These are phyloP conservation scores for Dryobotodes eremita DNA, from an alignment of 2,888 invertebrate genomes.

Conservation along the genomic window DNA sequence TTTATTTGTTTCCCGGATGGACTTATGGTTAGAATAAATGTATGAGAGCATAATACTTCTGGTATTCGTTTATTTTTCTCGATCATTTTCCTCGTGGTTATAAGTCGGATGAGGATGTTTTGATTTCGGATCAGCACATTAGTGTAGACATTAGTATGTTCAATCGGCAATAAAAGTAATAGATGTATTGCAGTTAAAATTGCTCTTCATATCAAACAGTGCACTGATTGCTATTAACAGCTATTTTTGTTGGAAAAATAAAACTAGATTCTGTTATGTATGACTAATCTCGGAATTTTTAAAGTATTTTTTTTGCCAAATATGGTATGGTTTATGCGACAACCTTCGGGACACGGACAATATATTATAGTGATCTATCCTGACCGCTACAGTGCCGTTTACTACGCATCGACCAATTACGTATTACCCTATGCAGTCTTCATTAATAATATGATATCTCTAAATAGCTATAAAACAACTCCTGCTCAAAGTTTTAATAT, in stretches of 20 bases:
- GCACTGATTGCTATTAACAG: not conserved
- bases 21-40: constrained; percentile 59
- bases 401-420: not conserved
- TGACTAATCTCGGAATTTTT: not conserved
- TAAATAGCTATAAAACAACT: not conserved
- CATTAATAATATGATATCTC: not conserved
- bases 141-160: not conserved
- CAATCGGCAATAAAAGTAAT: not conserved
- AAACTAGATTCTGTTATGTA: not conserved
- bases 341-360: not conserved
- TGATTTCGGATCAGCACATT: constrained; percentile 6
- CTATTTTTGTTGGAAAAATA: not conserved
- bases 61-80: constrained; percentile 53
- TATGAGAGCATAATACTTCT: constrained; percentile 44
- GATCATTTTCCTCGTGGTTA: constrained; percentile 52
- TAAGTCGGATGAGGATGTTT: constrained; percentile 18
- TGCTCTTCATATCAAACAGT: not conserved
- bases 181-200: not conserved
- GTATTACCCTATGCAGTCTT: not conserved
- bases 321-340: too few species aligned
- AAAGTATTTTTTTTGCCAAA: not conserved
- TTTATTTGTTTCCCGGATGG: constrained; percentile 60
- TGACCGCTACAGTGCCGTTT: not conserved
- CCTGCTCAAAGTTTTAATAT: constrained; percentile 30
- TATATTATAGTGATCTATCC: not conserved